These are phyloP conservation scores for Plecotus auritus DNA, from an alignment of 2,113 vertebrate genomes.

Conservation along the genomic window DNA sequence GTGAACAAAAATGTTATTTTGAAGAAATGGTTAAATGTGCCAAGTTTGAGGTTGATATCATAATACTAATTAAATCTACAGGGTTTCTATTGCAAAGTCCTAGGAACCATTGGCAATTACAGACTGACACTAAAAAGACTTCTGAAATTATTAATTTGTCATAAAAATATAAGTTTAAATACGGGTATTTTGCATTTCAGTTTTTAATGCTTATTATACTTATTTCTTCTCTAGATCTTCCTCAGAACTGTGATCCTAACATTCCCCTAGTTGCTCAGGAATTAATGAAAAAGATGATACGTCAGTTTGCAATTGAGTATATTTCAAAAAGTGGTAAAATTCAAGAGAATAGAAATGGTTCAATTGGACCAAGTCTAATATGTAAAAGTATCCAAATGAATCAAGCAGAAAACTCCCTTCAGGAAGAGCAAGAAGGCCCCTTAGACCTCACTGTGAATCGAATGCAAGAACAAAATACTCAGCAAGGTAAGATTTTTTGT, in stretches of 20 bases:
- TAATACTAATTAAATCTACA: neutral
- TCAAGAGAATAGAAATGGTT: conserved; percentile 89
- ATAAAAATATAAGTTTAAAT: conserved; percentile 22
- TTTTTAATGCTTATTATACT: conserved; percentile 60
- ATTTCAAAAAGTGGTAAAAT: conserved; percentile 95
- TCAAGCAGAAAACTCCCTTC: conserved; percentile 85
- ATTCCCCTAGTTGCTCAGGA: conserved; percentile 98
- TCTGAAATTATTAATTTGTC: conserved; percentile 39
- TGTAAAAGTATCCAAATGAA: conserved; percentile 86
- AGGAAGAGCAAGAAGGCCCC: conserved; percentile 91
- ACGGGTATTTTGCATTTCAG: conserved; percentile 7
- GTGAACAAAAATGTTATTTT: conserved; percentile 8
- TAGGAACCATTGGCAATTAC: neutral
- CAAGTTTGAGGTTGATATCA: neutral
- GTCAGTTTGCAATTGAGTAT: conserved; percentile 98
- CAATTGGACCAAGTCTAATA: conserved; percentile 84
- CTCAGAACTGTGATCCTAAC: conserved; percentile 95
- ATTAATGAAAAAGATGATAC: conserved; percentile 99
- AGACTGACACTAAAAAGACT: neutral
- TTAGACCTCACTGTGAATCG: conserved; percentile 97
- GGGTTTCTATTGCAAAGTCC: neutral
- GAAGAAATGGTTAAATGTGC: neutral
- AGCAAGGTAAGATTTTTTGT: conserved; percentile 86
- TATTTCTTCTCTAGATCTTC: conserved; percentile 88
- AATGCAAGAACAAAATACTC: conserved; percentile 85